These are phyloP conservation scores for Phytoseiulus persimilis DNA, from an alignment of 2,888 invertebrate species.

Conservation along the genomic window DNA sequence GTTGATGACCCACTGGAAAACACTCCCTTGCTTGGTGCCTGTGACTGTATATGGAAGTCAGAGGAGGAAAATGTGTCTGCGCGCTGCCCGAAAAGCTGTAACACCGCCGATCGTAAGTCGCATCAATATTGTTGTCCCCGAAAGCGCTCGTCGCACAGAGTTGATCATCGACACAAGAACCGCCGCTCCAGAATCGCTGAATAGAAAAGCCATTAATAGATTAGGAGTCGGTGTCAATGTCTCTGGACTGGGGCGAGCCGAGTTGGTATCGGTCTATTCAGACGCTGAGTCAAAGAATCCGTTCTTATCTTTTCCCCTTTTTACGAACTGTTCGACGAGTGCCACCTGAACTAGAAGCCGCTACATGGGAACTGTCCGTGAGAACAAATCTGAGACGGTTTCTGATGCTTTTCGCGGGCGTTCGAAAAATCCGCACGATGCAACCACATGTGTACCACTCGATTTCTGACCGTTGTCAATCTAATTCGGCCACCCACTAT, in stretches of 20 bases:
- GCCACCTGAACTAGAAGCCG: neutral
- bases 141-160: neutral
- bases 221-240: neutral
- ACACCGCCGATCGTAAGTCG: neutral
- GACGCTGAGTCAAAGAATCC: no score
- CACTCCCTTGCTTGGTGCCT: neutral
- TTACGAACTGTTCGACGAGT: no score
- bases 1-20: neutral
- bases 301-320: no score
- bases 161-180: neutral
- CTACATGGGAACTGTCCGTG: neutral
- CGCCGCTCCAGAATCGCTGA: neutral
- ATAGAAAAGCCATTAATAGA: neutral
- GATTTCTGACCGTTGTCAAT: neutral
- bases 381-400: neutral
- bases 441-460: neutral
- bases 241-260: neutral
- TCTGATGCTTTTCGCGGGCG: neutral
- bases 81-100: neutral
- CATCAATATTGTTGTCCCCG: neutral
- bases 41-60: neutral
- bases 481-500: neutral
- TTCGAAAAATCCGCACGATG: neutral
- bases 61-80: neutral
- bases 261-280: neutral